phyloP scores from a whole-genome alignment of 2,113 vertebrate species.

The Rana temporaria region DNA sequence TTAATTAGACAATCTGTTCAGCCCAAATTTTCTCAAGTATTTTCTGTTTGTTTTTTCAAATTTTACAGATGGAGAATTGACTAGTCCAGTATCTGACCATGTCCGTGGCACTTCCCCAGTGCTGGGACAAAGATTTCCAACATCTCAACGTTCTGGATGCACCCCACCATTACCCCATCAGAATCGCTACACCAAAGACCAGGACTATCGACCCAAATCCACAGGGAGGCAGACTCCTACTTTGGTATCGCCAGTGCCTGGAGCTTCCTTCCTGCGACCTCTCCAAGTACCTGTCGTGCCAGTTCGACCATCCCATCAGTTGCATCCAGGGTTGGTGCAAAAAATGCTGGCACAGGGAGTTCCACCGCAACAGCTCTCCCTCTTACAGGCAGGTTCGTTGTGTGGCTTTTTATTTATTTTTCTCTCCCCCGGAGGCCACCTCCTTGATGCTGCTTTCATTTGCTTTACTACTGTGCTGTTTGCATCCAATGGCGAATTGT shows the following conservation, averaged over 20 bases:
- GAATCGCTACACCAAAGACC: constrained; percentile 84
- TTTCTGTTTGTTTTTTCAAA: too few species aligned
- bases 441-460: too few species aligned
- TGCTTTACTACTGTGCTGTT: too few species aligned
- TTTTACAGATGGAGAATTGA: constrained; percentile 73
- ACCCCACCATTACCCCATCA: constrained; percentile 78
- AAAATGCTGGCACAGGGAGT: constrained; percentile 93
- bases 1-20: too few species aligned
- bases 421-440: too few species aligned
- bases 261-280: constrained; percentile 86
- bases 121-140: constrained; percentile 73
- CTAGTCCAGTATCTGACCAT: constrained; percentile 74
- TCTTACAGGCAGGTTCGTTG: constrained; percentile 88
- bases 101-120: constrained; percentile 80
- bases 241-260: constrained; percentile 82
- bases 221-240: constrained; percentile 84
- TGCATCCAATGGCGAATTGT: too few species aligned
- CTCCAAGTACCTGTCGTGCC: constrained; percentile 92
- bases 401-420: not conserved
- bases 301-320: constrained; percentile 87
- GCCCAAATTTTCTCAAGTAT: too few species aligned
- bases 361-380: constrained; percentile 88
- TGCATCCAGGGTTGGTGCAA: constrained; percentile 92
- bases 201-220: constrained; percentile 82
- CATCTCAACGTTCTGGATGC: constrained; percentile 76